Base-by-base conservation (phyloP, 2,888 invertebrate species). In the Thymelicus sylvestris region DNA sequence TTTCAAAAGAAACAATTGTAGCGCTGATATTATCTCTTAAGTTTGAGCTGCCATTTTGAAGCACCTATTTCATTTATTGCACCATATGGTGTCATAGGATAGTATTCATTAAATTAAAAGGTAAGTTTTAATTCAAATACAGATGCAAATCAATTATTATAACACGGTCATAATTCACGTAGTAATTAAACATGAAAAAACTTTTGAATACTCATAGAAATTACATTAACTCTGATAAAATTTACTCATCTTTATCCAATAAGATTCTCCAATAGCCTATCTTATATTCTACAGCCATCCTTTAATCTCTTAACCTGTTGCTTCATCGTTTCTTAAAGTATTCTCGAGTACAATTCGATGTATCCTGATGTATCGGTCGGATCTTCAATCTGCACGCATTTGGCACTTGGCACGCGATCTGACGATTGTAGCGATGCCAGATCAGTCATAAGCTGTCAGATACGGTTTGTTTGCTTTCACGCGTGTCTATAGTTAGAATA, bases 381-480 rank as follows among this genome's bases (percentile, higher is more conserved):
- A 67, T 71, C 72, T 66, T 70, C 67, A 60, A 71, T 67, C 68
- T 75, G 41, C 44, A 55, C 75, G 74, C 74, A 80, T 80, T 60
- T 52, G 65, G 65, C 70, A 65, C 79, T 86, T 87, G 87, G 87
- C 85, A 84, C 76, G 75, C 80, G 84, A 83, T 84, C 85, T 81
- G 82, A 83, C 80, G 79, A 68, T 74, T 73, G 77, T 75, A 38
- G 19, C 74, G 75, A 78, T 77, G 80, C 78, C 79, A 76, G 78
- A 80, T 82, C 79, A 78, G 78, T 81, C 81, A 78, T 78, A 75
- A 72, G 72, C 74, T 66, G 74, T 74, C 74, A 71, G 74, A 75
- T 68, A 70, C 13, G 66, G 70, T 70, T 70, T 70, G 70, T 70
- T 70, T 70, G 65, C 60, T 70, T 65, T 65, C 66, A 55, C 66